Evolutionary conservation across 2,113 vertebrate genomes (phyloP), one percentile per base, ranked within the genome.

Genomic region (Plecotus auritus): DNA sequence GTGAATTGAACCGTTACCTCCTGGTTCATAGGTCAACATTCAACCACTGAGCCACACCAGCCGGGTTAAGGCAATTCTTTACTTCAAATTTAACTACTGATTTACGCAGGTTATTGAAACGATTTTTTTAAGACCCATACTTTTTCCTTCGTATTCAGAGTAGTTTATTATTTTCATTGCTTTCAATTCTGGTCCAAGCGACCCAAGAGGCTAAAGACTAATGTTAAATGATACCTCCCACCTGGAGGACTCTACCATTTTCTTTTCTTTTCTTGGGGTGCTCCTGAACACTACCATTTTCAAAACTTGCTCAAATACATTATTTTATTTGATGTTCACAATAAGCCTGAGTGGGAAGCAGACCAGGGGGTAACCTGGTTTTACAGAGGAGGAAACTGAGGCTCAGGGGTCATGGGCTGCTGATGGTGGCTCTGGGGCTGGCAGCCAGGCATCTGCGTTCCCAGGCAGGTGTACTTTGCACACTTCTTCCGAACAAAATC

Each of bases 341-440:
- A 66, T 17, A 78, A 90, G 49, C 70, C 23, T 35, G 22, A 91
- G 64, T n/a, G 51, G 47, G 78, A 91, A 77, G 70, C 18, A 93
- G 40, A 84, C 72, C 56, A 70, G 74, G 87, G 13, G 49, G 59
- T 22, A 74, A 84, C 85, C 51, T 81, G 85, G 94, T 81, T 80
- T 93, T 67, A 95, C 74, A 93, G 89, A 54, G 30, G 86, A 94
- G 78, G 20, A 95, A 40, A 77, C 0, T 11, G 83, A 92, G n/a
- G 61, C 17, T 72, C 51, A 76, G 54, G 30, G n/a, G 35, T 18
- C 69, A 4, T 2, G 5, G 59, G 32, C 17, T 23, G 0, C 23
- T 14, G 40, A 42, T 42, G 17, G 37, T 49, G 32, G 42, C 11
- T 35, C 56, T 40, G 35, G 51, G 80, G n/a, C 42, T 42, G 17